Conservation (phyloP, 2,113 vertebrate genomes). For the Bufo gargarizans region DNA sequence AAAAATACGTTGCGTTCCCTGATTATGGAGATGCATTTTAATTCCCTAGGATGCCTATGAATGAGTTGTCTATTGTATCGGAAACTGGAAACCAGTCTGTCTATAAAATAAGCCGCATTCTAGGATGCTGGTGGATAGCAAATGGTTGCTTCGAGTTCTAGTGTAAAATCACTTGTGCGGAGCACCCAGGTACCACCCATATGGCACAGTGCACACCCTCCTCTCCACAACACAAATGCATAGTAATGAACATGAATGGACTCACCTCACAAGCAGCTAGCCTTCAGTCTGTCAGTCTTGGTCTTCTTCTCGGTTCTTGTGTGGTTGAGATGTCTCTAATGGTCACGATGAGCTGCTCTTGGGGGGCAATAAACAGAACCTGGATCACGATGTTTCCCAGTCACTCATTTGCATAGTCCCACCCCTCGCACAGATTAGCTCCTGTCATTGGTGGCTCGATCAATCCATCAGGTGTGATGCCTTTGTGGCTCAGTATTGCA, state of each 20-base stretch:
- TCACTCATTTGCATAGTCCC: constrained; percentile 51
- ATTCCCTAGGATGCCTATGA: background rate
- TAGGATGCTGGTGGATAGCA: background rate
- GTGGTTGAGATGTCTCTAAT: constrained; percentile 1
- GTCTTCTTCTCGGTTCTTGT: background rate
- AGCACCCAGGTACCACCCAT: background rate
- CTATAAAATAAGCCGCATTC: background rate
- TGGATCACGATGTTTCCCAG: constrained; percentile 55
- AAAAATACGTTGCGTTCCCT: background rate
- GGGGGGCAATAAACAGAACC: constrained; percentile 51
- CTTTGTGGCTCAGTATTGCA: constrained; percentile 33
- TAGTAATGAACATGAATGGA: background rate
- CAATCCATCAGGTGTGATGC: constrained; percentile 45
- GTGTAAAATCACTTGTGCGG: background rate
- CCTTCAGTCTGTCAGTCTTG: background rate
- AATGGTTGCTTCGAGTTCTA: background rate
- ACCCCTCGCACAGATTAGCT: constrained; percentile 14
- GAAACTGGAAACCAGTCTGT: background rate
- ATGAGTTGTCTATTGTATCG: background rate
- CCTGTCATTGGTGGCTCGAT: constrained; percentile 30
- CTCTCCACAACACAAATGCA: background rate
- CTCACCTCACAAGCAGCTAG: constrained; percentile 34
- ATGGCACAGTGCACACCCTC: constrained; percentile 13
- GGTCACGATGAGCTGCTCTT: constrained; percentile 53
- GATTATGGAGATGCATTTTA: background rate